Conservation (phyloP, 2,888 invertebrate genomes). For the Molanna angustata region DNA sequence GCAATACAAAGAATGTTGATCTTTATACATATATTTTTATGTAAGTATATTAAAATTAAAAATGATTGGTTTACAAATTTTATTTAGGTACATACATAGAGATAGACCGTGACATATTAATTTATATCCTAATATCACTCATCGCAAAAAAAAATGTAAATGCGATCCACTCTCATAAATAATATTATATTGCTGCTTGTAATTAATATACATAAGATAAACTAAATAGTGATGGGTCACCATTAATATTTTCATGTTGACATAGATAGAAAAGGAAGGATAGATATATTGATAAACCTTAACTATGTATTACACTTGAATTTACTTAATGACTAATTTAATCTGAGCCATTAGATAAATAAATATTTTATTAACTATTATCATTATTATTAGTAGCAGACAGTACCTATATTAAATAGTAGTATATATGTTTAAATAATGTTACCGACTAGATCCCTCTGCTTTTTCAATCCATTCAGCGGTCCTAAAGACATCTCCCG, state of each 20-base stretch:
- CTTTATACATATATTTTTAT: too few relatives aligned
- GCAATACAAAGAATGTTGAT: too few relatives aligned
- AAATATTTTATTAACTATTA: constrained; percentile 23
- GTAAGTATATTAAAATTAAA: too few relatives aligned
- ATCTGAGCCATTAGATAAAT: constrained; percentile 30
- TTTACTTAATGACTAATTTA: constrained; percentile 36
- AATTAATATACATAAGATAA: constrained; percentile 18
- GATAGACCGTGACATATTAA: too few relatives aligned
- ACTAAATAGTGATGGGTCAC: constrained; percentile 22
- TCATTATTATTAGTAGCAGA: constrained; percentile 21
- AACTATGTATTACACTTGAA: constrained; percentile 35
- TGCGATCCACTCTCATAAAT: too few relatives aligned
- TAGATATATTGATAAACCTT: constrained; percentile 30
- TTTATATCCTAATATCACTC: too few relatives aligned
- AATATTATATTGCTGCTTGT: constrained; percentile 25
- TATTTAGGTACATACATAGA: too few relatives aligned
- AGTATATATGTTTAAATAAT: constrained; percentile 11
- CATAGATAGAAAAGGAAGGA: constrained; percentile 28
- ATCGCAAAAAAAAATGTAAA: too few relatives aligned
- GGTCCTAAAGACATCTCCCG: too few relatives aligned
- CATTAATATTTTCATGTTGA: constrained; percentile 25
- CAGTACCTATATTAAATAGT: too few relatives aligned
- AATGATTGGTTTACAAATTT: too few relatives aligned
- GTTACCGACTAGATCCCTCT: not conserved
- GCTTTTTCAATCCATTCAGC: too few relatives aligned